Conservation (phyloP, 2,797 vertebrate genomes). For the Acomys russatus region DNA sequence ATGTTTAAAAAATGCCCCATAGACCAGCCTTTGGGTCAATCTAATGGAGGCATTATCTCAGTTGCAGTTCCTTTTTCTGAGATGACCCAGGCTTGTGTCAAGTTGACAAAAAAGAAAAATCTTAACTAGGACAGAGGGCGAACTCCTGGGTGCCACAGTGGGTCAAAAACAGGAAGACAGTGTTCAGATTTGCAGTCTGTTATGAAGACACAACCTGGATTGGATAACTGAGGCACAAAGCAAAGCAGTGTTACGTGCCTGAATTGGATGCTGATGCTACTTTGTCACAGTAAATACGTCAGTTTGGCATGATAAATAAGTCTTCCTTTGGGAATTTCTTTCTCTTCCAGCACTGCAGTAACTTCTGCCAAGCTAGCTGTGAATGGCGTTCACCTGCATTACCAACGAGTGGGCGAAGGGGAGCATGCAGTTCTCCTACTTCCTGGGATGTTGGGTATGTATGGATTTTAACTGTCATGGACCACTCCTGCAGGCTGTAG, state of each 20-base stretch:
- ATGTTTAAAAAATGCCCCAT: neutral
- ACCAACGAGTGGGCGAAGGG: slow-evolving; percentile 92
- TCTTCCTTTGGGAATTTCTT: slow-evolving; percentile 62
- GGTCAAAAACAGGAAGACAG: neutral
- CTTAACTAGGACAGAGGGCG: neutral
- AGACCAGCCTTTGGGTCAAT: neutral
- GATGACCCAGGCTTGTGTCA: neutral
- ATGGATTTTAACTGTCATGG: slow-evolving; percentile 15
- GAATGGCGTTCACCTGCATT: slow-evolving; percentile 94
- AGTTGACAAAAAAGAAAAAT: neutral
- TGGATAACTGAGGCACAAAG: neutral
- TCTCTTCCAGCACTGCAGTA: slow-evolving; percentile 88
- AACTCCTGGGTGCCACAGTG: neutral
- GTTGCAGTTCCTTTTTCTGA: neutral
- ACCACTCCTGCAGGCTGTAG: neutral
- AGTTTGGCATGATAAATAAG: neutral
- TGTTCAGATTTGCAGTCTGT: neutral
- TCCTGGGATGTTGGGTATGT: slow-evolving; percentile 94
- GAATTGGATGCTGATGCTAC: neutral
- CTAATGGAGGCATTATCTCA: neutral
- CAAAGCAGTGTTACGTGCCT: neutral
- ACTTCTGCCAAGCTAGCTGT: slow-evolving; percentile 89
- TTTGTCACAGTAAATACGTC: neutral
- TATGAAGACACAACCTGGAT: neutral
- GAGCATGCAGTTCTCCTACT: slow-evolving; percentile 92